Evolutionary conservation across 2,888 invertebrate genomes (phyloP), one percentile per base, ranked within the genome.

Genomic region (Seira ritae): DNA sequence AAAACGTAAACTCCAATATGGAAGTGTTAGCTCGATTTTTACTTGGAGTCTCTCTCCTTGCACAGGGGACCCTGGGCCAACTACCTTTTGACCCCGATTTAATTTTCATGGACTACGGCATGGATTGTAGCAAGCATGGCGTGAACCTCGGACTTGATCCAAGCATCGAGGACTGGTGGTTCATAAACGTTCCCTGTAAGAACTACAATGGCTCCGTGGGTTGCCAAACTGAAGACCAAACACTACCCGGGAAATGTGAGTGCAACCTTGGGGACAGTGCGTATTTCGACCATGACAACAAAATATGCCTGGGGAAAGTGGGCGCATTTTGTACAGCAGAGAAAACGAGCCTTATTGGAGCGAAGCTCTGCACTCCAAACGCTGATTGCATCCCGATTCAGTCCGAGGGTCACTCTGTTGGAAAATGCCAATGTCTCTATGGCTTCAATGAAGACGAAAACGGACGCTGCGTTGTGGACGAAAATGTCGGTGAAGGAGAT

Each of bases 361-460:
- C n/a, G 10, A 79, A 79, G 15, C 1, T n/a, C 4, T 79, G 79
- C 22, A 79, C 73, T 1, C 50, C 67, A 0, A 68, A 68, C 23
- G 79, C 79, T 8, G 55, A 79, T 1, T 79, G 79, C 23, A 20
- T 55, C 0, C 67, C 79, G 0, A 3, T 17, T 0, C 72, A 72
- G 71, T 55, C 46, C 3, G 73, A 78, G 37, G 77, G 62, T 15
- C n/a, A 22, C 65, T 12, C 46, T 17, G 67, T 84, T 15, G 84
- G 84, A 23, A 80, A 6, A 62, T 84, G 84, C 23, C 2, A 42
- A 3, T 84, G 84, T 62, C 22, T 75, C 0, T 2, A 72, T 12
- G 84, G 84, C 12, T 84, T 42, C 31, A 22, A 60, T 8, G 42
- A 24, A 6, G 12, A 22, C 1, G 73, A 22, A 0, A 15, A 37